phyloP scores from a whole-genome alignment of 2,113 vertebrate species.

The Conger conger region DNA sequence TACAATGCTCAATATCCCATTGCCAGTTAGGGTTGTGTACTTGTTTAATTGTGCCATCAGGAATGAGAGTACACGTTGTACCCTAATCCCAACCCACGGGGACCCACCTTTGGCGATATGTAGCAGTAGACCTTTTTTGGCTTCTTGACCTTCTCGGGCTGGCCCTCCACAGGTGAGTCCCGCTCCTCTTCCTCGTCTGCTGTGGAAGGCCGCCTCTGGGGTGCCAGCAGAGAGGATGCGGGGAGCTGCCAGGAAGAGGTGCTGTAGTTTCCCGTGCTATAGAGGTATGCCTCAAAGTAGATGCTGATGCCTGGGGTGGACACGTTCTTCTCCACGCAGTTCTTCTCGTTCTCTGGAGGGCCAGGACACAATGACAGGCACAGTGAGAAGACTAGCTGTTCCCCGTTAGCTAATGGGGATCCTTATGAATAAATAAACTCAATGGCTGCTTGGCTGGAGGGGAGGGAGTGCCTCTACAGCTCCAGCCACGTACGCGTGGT shows the following conservation, averaged over 20 bases:
- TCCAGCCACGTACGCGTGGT: neutral
- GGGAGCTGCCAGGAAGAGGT: slow-evolving; percentile 85
- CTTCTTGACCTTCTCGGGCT: slow-evolving; percentile 93
- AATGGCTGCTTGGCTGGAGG: neutral
- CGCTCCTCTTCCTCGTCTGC: slow-evolving; percentile 84
- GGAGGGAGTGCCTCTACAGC: neutral
- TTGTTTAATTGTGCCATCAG: too few species aligned
- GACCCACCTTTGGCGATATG: slow-evolving; percentile 92
- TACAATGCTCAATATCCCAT: neutral
- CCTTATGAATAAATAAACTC: too few species aligned
- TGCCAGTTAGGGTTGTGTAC: neutral
- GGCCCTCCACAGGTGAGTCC: slow-evolving; percentile 86
- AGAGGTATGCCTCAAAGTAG: slow-evolving; percentile 97
- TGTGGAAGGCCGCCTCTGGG: slow-evolving; percentile 85
- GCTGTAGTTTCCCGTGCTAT: slow-evolving; percentile 83
- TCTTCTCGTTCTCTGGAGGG: slow-evolving; percentile 87
- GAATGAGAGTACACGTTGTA: too few species aligned
- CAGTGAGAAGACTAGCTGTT: too few species aligned
- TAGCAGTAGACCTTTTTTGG: slow-evolving; percentile 99
- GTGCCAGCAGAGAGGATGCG: slow-evolving; percentile 75
- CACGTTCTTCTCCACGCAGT: slow-evolving; percentile 93
- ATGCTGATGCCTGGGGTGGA: slow-evolving; percentile 94
- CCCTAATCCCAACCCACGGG: neutral
- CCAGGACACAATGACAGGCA: slow-evolving; percentile 22
- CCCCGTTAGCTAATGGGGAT: too few species aligned